phyloP scores from a whole-genome alignment of 2,113 vertebrate genomes.

The Takifugu flavidus region DNA sequence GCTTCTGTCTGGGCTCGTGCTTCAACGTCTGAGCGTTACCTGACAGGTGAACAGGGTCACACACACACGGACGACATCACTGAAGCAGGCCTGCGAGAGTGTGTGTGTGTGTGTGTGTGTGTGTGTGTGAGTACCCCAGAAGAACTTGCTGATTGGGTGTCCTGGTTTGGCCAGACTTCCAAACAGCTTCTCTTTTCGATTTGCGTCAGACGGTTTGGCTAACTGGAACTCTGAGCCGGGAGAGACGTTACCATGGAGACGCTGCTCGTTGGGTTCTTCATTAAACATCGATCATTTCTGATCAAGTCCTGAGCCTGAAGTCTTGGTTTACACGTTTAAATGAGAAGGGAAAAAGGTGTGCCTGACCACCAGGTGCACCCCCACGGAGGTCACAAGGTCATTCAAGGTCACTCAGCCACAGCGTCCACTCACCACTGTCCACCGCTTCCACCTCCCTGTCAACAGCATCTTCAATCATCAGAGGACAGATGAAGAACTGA shows the following conservation, averaged over 20 bases:
- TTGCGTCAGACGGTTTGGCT: constrained; percentile 87
- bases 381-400: too few relatives aligned
- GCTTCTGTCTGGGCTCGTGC: constrained; percentile 83
- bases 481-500: constrained; percentile 94
- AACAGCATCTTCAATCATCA: constrained; percentile 94
- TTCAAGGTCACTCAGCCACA: too few relatives aligned
- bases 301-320: too few relatives aligned
- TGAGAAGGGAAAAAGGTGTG: too few relatives aligned
- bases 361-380: too few relatives aligned
- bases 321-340: too few relatives aligned
- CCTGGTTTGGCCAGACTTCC: constrained; percentile 89
- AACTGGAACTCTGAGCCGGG: constrained; percentile 86
- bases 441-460: constrained; percentile 96
- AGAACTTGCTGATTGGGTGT: constrained; percentile 97
- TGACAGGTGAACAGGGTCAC: constrained; percentile 33
- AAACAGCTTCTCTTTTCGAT: constrained; percentile 94
- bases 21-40: constrained; percentile 95
- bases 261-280: too few relatives aligned
- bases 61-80: not conserved
- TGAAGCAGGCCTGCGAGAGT: not conserved
- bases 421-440: constrained; percentile 85
- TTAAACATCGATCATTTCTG: too few relatives aligned
- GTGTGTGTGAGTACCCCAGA: constrained; percentile 82
- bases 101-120: constrained; percentile 1
- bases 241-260: not conserved